phyloP scores from a whole-genome alignment of 1,140 invertebrate genomes.

The Aradophagus sp. region DNA sequence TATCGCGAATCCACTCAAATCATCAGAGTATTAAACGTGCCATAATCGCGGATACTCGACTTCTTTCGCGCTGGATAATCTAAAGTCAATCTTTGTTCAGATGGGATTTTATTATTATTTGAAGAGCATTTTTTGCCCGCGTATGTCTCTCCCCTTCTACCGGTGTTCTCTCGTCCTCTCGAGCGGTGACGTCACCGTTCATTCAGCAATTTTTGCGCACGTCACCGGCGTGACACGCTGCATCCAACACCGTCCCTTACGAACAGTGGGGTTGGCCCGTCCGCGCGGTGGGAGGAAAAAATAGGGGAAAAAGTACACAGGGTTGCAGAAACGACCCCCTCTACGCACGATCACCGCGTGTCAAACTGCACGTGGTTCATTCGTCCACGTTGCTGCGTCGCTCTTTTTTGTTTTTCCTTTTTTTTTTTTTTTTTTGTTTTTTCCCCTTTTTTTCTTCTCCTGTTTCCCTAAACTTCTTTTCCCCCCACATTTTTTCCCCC shows the following conservation, averaged over 20 bases:
- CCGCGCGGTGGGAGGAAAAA: constrained; percentile 72
- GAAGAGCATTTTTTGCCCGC: constrained; percentile 45
- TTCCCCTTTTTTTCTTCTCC: background rate
- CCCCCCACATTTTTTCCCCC: background rate
- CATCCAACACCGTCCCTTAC: constrained; percentile 62
- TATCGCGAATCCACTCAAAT: no score
- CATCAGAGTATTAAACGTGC: no score
- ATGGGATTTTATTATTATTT: constrained; percentile 33
- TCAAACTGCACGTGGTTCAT: constrained; percentile 72
- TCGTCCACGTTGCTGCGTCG: constrained; percentile 56
- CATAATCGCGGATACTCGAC: constrained; percentile 2
- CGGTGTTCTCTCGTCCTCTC: constrained; percentile 35
- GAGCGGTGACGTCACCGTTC: constrained; percentile 72
- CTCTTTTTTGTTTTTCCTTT: constrained; percentile 17
- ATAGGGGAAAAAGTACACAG: constrained; percentile 72
- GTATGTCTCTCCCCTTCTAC: constrained; percentile 29
- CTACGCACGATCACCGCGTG: constrained; percentile 72
- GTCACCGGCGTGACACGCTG: constrained; percentile 71
- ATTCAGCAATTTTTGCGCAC: constrained; percentile 76
- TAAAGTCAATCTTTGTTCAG: constrained; percentile 15
- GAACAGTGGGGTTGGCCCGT: constrained; percentile 52
- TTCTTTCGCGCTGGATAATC: constrained; percentile 14
- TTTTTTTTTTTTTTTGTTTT: background rate
- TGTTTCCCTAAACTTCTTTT: background rate
- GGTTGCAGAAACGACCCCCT: constrained; percentile 65